phyloP scores from a whole-genome alignment of 2,888 invertebrate genomes.

The Camptogramma bilineatum region DNA sequence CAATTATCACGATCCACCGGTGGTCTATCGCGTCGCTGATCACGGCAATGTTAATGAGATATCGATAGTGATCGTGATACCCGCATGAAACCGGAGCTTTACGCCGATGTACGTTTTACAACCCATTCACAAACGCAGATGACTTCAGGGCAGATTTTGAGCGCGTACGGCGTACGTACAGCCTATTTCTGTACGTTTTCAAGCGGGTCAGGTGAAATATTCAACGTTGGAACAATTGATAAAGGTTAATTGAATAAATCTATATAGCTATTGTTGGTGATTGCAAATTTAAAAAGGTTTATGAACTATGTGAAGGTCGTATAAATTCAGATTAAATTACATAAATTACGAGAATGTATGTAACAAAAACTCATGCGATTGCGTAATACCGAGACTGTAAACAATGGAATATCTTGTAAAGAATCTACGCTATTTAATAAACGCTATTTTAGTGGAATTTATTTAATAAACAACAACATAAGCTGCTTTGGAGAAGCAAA shows the following conservation, averaged over 20 bases:
- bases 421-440: neutral
- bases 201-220: constrained; percentile 33
- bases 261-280: constrained; percentile 55
- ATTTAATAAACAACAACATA: neutral
- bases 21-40: constrained; percentile 56
- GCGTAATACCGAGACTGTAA: constrained; percentile 10
- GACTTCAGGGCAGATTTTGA: constrained; percentile 19
- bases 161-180: constrained; percentile 3
- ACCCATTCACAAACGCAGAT: constrained; percentile 46
- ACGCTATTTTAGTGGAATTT: neutral
- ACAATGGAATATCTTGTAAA: constrained; percentile 10
- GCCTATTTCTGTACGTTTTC: constrained; percentile 21
- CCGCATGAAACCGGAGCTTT: constrained; percentile 52
- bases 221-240: constrained; percentile 9
- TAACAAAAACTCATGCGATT: neutral
- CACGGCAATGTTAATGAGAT: constrained; percentile 63
- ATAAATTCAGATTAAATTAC: constrained; percentile 11
- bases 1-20: constrained; percentile 63
- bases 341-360: neutral
- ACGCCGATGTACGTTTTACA: constrained; percentile 45
- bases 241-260: constrained; percentile 41
- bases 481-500: too few species aligned
- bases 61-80: constrained; percentile 63
- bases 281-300: constrained; percentile 52
- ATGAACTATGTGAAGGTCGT: constrained; percentile 45